Evolutionary conservation across 2,888 invertebrate genomes (phyloP), one percentile per base, ranked within the genome.

Genomic region (Sinelater perroti): DNA sequence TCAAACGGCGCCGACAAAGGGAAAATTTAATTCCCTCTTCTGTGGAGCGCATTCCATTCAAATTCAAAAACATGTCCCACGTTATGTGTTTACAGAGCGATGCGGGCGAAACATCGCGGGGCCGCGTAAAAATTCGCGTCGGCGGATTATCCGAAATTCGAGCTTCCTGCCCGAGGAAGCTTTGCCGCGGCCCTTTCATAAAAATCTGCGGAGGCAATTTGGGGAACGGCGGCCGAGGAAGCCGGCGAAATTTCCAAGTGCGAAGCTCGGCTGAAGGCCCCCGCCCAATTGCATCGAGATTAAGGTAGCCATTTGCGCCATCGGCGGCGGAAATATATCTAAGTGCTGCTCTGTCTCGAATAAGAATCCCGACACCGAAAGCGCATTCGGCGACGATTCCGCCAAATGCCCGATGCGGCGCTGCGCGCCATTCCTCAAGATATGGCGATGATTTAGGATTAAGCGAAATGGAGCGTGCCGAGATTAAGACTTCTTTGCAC

Each of bases 381-480:
- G 67, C 67, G 69, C 71, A 70, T 68, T 69, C 53, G 56, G 56
- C 58, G 60, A 61, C 62, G 55, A 54, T 56, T 60, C 61, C 61
- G 51, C 52, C 65, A 64, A 69, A 69, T 69, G 64, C 11, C 14
- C 8, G 16, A 63, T 60, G 63, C 61, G 56, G 57, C 49, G 24
- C 59, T 56, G 50, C 55, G 47, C 55, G 56, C 69, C 69, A 70
- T 72, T 71, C 67, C 67, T 71, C 67, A 69, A 70, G 69, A 72
- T 70, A 70, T 68, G 66, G 68, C 67, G 69, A 72, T 73, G 72
- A 75, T 75, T 73, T 72, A 71, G 70, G 74, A 75, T 74, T 73
- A 71, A 67, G 68, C 62, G 74, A 72, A 75, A 74, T 74, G 74
- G 73, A 72, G 72, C 70, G 74, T 73, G 71, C 66, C 58, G 59